Conservation (phyloP, 2,113 vertebrate species). For the Cettia cetti region DNA sequence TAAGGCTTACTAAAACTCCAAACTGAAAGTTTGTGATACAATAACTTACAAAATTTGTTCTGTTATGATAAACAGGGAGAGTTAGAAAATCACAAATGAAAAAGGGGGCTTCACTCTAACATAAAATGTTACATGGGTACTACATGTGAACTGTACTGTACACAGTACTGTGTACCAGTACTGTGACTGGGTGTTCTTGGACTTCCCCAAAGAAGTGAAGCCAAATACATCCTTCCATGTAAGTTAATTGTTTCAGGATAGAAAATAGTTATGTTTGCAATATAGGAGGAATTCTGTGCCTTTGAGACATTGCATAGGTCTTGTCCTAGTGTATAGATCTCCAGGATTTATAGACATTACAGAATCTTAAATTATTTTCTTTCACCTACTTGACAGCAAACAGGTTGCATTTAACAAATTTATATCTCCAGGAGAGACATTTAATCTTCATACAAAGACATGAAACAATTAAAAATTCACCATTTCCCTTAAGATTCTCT, state of each 20-base stretch:
- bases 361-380: background rate
- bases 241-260: background rate
- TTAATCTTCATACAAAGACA: conserved; percentile 23
- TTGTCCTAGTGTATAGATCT: background rate
- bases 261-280: background rate
- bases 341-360: background rate
- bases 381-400: background rate
- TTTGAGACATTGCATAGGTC: background rate
- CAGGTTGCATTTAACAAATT: background rate
- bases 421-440: background rate
- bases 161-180: too few species aligned
- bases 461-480: background rate
- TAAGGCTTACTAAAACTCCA: background rate
- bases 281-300: background rate
- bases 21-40: background rate
- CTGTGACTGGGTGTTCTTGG: background rate
- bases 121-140: background rate
- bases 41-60: background rate
- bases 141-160: background rate
- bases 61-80: background rate
- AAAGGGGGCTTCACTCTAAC: background rate
- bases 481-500: conserved; percentile 5
- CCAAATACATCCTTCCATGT: background rate
- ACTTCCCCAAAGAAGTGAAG: background rate
- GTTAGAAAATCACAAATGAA: background rate